Percentiles rank a stretch among this genome's conserved stretches.
Conservation (phyloP, 2,888 invertebrate species). For the Spialia ferax region DNA sequence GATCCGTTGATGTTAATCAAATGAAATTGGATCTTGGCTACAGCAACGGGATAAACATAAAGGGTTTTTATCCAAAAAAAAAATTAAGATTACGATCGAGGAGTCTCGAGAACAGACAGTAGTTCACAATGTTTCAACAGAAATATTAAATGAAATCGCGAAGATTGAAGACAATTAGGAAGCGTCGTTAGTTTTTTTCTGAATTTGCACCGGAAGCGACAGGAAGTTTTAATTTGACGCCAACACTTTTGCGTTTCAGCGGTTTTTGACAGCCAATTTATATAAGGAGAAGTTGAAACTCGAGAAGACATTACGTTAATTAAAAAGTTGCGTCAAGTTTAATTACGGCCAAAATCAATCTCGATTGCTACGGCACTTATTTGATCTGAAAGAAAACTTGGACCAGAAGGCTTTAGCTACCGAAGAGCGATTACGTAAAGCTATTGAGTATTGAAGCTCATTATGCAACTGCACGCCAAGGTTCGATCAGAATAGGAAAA, state of each 20-base stretch:
- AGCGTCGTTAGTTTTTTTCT: background rate
- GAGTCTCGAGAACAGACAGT: no score
- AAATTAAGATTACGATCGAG: no score
- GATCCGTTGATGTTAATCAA: no score
- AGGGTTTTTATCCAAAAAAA: no score
- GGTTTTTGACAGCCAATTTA: background rate
- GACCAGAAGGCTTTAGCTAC: background rate
- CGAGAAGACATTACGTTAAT: background rate
- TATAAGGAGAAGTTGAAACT: background rate
- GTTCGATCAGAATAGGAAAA: background rate
- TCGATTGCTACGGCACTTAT: background rate
- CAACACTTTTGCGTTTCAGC: background rate
- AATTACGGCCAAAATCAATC: background rate
- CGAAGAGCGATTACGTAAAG: background rate
- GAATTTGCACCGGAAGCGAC: background rate
- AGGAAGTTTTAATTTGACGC: constrained; percentile 1
- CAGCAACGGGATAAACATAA: no score
- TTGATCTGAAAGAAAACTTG: background rate
- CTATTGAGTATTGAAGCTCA: background rate
- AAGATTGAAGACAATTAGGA: background rate
- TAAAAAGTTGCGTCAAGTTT: background rate
- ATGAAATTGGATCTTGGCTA: no score
- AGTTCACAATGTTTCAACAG: no score
- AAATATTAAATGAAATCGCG: background rate
- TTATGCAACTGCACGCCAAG: background rate